Conservation (phyloP, 2,888 invertebrate species). For the Mayetiola destructor region DNA sequence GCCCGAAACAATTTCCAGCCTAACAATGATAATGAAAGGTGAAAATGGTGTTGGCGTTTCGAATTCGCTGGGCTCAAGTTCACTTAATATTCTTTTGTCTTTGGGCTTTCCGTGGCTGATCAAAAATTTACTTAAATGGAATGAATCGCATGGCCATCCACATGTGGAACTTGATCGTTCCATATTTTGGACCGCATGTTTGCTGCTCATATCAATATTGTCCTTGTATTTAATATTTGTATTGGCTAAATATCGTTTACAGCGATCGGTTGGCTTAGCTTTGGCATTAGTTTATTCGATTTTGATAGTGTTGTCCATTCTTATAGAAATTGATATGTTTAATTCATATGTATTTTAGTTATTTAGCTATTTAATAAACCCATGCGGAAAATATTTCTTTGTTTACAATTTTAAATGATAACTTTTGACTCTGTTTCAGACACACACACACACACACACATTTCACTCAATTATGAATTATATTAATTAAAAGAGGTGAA, state of each 20-base stretch:
- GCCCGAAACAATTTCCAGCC: constrained; percentile 66
- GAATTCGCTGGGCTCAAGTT: constrained; percentile 74
- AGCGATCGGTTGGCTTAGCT: constrained; percentile 50
- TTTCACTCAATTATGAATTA: no score
- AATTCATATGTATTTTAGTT: no score
- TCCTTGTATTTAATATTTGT: constrained; percentile 53
- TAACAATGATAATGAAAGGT: constrained; percentile 78
- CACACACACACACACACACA: no score
- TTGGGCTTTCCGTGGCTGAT: constrained; percentile 76
- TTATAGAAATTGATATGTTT: constrained; percentile 64
- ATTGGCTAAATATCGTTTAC: constrained; percentile 52
- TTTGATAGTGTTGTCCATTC: constrained; percentile 60
- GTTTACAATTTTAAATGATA: no score
- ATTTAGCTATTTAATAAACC: no score
- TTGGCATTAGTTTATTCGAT: constrained; percentile 50
- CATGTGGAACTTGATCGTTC: constrained; percentile 57
- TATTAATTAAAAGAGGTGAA: no score
- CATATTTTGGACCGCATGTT: constrained; percentile 66
- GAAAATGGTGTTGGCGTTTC: constrained; percentile 77
- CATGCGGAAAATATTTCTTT: no score
- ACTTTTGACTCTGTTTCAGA: no score
- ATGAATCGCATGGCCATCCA: constrained; percentile 28
- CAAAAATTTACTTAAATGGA: constrained; percentile 45
- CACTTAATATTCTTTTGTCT: constrained; percentile 68
- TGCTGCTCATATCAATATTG: constrained; percentile 57